Conservation (phyloP, 2,113 vertebrate species). For the human region DNA sequence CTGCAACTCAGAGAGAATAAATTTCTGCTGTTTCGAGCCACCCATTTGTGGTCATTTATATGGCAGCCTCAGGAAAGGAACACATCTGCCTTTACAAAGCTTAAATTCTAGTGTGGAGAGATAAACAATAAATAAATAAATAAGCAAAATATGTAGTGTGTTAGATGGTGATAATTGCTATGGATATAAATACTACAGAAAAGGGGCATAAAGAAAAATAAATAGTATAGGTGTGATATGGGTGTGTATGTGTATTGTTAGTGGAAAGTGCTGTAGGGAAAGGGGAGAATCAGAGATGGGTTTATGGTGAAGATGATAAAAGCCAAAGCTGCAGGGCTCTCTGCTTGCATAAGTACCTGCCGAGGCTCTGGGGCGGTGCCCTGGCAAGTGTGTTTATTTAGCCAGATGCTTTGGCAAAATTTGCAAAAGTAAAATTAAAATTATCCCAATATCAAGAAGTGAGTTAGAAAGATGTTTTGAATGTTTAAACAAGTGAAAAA, state of each 20-base stretch:
- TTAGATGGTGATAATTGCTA: background rate
- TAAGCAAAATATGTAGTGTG: background rate
- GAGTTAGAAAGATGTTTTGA: background rate
- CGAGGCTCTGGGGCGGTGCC: fast-evolving
- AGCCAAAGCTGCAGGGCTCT: background rate
- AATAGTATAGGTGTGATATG: background rate
- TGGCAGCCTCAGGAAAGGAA: background rate
- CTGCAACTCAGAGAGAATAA: background rate
- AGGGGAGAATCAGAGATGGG: background rate
- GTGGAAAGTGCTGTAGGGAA: background rate
- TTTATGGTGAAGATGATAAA: background rate
- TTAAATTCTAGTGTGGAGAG: background rate
- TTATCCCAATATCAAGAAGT: background rate
- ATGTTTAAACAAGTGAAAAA: background rate
- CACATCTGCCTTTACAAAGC: background rate
- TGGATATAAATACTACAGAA: background rate
- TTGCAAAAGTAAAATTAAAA: background rate
- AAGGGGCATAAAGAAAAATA: background rate
- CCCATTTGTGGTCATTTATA: background rate
- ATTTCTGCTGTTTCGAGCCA: background rate
- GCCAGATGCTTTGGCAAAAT: background rate
- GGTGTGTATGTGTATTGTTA: background rate
- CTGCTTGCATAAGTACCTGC: background rate
- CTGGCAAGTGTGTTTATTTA: background rate
- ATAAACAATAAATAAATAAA: background rate